Evolutionary conservation across 1,140 invertebrate genomes (phyloP).

Genomic region (Gryllus bimaculatus): DNA sequence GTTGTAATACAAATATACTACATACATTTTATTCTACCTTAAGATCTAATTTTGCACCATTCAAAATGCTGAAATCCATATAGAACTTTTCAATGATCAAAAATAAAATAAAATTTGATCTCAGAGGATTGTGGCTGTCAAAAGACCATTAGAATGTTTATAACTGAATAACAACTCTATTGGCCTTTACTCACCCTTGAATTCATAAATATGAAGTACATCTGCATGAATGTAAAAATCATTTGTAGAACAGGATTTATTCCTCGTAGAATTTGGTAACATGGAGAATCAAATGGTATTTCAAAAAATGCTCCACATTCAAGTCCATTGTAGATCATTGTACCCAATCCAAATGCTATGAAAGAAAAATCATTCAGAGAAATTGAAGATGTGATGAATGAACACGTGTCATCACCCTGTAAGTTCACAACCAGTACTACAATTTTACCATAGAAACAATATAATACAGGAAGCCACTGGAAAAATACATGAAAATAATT

Average conservation of each 20-base stretch:
- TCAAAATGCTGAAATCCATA: too few species aligned
- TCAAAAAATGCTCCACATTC: slow-evolving; percentile 92
- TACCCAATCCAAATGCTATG: slow-evolving; percentile 88
- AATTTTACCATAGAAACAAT: not conserved
- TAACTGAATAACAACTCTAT: not conserved
- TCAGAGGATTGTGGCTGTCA: not conserved
- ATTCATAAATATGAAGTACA: slow-evolving; percentile 99
- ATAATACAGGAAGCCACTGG: not conserved
- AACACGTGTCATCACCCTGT: too few species aligned
- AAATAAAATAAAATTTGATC: not conserved
- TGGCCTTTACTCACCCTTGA: slow-evolving; percentile 66
- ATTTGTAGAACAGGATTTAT: slow-evolving; percentile 90
- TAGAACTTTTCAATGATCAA: too few species aligned
- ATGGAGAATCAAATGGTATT: slow-evolving; percentile 76
- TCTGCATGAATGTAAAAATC: slow-evolving; percentile 96
- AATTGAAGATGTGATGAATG: too few species aligned
- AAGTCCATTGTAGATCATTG: slow-evolving; percentile 94
- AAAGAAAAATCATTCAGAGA: slow-evolving; percentile 12
- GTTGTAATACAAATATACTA: too few species aligned
- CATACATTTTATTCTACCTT: too few species aligned
- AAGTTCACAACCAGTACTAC: too few species aligned
- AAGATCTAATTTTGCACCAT: too few species aligned
- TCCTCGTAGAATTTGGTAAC: slow-evolving; percentile 77
- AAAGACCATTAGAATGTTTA: not conserved
- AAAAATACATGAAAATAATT: not conserved